Evolutionary conservation across 2,113 vertebrate species (phyloP).

Genomic region (Lampris megalopsis): DNA sequence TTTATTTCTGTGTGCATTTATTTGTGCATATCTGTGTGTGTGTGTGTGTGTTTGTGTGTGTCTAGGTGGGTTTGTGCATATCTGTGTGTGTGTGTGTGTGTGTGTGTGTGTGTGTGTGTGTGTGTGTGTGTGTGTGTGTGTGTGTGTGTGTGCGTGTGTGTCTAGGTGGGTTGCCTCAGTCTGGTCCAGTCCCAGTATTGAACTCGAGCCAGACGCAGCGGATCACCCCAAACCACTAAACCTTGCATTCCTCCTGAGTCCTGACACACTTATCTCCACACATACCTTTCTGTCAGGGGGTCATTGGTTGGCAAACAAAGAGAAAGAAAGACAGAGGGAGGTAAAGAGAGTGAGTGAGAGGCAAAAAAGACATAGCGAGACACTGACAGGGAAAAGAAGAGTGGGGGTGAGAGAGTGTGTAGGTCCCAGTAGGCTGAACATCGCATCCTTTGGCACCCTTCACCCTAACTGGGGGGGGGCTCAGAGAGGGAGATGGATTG

Average conservation of each 20-base stretch:
- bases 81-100: not conserved
- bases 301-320: constrained; percentile 58
- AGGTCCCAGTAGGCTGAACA: not conserved
- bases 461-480: constrained; percentile 38
- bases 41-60: not conserved
- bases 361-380: not conserved
- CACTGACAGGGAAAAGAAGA: not conserved
- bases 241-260: constrained; percentile 63
- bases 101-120: constrained; percentile 15
- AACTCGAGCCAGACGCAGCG: constrained; percentile 45
- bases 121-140: constrained; percentile 17
- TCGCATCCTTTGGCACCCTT: constrained; percentile 2
- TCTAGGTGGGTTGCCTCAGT: constrained; percentile 6
- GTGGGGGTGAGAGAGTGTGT: not conserved
- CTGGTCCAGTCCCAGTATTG: not conserved
- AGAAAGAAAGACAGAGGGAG: constrained; percentile 9
- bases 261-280: constrained; percentile 73
- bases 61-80: not conserved
- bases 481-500: not conserved
- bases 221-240: constrained; percentile 56
- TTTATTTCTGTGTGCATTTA: not conserved
- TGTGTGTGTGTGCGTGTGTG: not conserved
- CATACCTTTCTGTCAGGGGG: constrained; percentile 72
- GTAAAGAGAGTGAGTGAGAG: too few species aligned
- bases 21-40: not conserved